A percentile compares a stretch with the other conserved stretches of the same genome.
These are phyloP conservation scores for Trichomycterus rosablanca DNA, from an alignment of 2,113 vertebrate genomes.

Conservation along the genomic window DNA sequence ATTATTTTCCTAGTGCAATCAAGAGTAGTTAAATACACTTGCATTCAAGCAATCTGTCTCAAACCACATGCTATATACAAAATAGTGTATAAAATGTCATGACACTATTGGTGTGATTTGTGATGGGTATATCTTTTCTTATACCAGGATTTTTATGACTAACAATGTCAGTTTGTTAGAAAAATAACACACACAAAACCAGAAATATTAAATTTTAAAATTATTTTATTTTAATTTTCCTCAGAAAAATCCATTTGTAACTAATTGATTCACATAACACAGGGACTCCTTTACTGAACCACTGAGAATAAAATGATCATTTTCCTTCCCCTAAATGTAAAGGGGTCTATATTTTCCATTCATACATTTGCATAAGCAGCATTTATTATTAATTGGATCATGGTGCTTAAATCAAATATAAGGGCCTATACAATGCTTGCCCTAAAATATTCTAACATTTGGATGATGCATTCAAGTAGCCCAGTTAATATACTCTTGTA, in stretches of 20 bases:
- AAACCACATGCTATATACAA: no score
- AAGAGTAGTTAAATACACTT: no score
- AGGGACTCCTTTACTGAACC: slow-evolving; percentile 50
- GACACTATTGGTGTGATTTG: no score
- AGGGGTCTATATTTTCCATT: slow-evolving; percentile 12
- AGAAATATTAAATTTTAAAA: slow-evolving; percentile 39
- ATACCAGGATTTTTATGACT: no score
- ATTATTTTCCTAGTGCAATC: no score
- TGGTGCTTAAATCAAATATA: slow-evolving; percentile 12
- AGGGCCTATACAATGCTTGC: no score
- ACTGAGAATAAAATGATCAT: slow-evolving; percentile 39
- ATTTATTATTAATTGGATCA: slow-evolving; percentile 9
- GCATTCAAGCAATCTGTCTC: no score
- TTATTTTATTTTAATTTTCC: slow-evolving; percentile 55
- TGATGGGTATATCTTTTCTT: no score
- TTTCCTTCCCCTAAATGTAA: slow-evolving; percentile 41
- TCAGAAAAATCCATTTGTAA: slow-evolving; percentile 60
- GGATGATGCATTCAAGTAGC: slow-evolving; percentile 7
- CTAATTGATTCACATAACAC: slow-evolving; percentile 55
- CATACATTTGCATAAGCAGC: slow-evolving; percentile 21
- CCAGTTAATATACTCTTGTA: slow-evolving; percentile 13
- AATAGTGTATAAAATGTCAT: no score
- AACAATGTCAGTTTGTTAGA: no score
- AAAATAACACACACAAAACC: neutral
- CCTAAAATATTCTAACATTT: slow-evolving; percentile 19